Conservation (phyloP, 2,113 vertebrate species). For the Indicator indicator region DNA sequence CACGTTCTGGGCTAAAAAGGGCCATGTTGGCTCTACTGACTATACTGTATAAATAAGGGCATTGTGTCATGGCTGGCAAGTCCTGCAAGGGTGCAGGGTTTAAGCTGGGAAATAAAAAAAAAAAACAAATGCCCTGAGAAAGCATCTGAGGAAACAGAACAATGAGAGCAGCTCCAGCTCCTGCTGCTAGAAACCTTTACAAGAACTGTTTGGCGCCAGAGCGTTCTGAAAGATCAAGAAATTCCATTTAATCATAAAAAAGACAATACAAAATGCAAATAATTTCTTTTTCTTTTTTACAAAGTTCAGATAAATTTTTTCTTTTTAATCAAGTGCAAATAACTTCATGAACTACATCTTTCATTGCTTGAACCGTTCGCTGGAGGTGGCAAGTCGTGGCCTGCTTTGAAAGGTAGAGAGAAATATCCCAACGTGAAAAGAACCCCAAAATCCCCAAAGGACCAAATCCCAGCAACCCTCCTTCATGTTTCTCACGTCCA, state of each 20-base stretch:
- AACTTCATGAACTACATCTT: conserved; percentile 89
- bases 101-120: rapidly evolving
- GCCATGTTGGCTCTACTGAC: not conserved
- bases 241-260: conserved; percentile 86
- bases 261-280: conserved; percentile 98
- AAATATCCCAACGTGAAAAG: conserved; percentile 61
- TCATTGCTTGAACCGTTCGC: conserved; percentile 55
- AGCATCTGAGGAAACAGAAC: not conserved
- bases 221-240: conserved; percentile 62
- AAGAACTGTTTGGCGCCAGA: not conserved
- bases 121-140: not conserved
- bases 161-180: not conserved
- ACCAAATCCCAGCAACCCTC: not conserved
- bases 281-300: conserved; percentile 88
- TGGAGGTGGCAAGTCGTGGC: conserved; percentile 48
- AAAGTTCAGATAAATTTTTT: conserved; percentile 93
- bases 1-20: not conserved
- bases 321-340: conserved; percentile 95
- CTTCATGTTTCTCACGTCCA: not conserved
- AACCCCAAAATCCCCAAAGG: not conserved
- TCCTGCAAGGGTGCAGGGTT: not conserved
- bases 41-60: not conserved
- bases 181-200: conserved; percentile 49
- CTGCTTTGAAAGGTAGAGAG: conserved; percentile 68
- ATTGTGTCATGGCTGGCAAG: not conserved